phyloP scores from a whole-genome alignment of 2,113 vertebrate species.

The Aphyosemion australe region DNA sequence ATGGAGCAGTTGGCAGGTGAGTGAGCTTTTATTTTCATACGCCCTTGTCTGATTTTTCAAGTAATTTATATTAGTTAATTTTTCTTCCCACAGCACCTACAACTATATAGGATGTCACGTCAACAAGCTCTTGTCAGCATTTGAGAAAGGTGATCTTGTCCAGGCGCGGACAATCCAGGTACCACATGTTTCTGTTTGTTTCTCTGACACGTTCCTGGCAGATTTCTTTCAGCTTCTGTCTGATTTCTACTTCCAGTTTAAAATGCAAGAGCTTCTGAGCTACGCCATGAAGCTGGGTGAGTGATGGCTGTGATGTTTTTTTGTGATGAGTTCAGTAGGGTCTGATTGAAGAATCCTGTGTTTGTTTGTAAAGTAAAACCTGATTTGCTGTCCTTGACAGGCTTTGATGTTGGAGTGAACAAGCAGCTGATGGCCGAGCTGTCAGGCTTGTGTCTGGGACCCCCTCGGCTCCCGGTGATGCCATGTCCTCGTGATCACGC shows the following conservation, averaged over 20 bases:
- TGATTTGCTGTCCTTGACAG: conserved; percentile 64
- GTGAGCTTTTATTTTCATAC: neutral
- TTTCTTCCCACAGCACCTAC: conserved; percentile 83
- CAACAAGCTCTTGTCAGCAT: conserved; percentile 84
- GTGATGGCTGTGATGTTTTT: conserved; percentile 13
- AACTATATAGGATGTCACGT: conserved; percentile 86
- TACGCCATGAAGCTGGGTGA: conserved; percentile 70
- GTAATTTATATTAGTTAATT: neutral
- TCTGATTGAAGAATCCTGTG: neutral
- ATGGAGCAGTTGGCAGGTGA: conserved; percentile 93
- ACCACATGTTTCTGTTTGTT: conserved; percentile 1
- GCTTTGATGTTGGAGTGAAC: conserved; percentile 89
- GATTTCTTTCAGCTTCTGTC: conserved; percentile 14
- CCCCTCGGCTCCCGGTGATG: conserved; percentile 86
- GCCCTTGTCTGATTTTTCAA: neutral
- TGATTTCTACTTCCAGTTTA: conserved; percentile 57
- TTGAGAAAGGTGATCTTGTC: conserved; percentile 76
- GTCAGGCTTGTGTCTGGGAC: conserved; percentile 91
- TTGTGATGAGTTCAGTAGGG: too few species aligned
- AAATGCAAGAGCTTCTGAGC: conserved; percentile 73
- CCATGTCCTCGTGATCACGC: conserved; percentile 67
- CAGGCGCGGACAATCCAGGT: conserved; percentile 87
- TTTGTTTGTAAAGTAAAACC: neutral
- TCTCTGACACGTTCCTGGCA: neutral
- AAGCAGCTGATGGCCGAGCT: conserved; percentile 89